Percentiles rank a stretch among this genome's conserved stretches.
phyloP scores from a whole-genome alignment of 23 tunicate species.

The Trididemnum nubilum region DNA sequence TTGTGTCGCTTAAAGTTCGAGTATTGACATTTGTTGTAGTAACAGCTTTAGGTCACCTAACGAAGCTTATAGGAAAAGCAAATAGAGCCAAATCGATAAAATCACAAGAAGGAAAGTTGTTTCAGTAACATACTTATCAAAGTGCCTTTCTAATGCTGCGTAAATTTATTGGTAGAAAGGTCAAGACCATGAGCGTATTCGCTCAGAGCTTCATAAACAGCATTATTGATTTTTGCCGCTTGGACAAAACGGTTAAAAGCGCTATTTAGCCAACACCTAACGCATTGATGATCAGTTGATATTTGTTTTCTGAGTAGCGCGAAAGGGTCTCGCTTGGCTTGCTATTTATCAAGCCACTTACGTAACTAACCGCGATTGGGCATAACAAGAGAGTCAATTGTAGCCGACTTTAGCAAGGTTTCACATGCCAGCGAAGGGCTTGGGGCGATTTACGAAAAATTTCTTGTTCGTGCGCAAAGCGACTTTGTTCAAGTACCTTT shows the following conservation, averaged over 20 bases:
- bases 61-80: neutral
- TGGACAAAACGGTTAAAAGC: no score
- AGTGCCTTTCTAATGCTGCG: neutral
- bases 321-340: neutral
- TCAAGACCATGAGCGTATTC: no score
- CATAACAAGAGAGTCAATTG: constrained; percentile 18
- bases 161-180: neutral
- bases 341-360: constrained; percentile 1
- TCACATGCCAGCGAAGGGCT: neutral
- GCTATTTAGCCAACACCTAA: neutral
- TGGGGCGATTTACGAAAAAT: neutral
- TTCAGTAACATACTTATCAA: neutral
- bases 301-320: neutral
- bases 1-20: no score
- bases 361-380: neutral
- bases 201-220: no score
- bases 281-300: neutral
- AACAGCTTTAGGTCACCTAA: neutral
- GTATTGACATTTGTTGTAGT: constrained; percentile 2
- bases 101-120: neutral
- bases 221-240: no score
- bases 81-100: neutral
- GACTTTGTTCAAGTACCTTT: no score
- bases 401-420: neutral
- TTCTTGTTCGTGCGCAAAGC: neutral